phyloP scores from a whole-genome alignment of 1,140 invertebrate species.

The Drosophila teissieri region DNA sequence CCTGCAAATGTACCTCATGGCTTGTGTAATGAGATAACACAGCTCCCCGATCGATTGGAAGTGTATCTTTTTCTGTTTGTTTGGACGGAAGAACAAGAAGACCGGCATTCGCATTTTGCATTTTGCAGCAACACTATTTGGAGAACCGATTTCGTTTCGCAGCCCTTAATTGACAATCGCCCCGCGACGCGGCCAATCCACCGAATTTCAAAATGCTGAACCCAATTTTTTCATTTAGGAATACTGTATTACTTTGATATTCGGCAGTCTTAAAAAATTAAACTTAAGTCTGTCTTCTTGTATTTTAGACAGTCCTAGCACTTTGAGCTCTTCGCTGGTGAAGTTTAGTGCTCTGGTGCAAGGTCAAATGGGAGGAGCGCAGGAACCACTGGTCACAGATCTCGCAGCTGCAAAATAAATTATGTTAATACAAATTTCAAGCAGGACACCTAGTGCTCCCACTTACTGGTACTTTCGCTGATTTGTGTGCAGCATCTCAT shows the following conservation, averaged over 20 bases:
- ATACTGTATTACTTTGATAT: no score
- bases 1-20: constrained; percentile 39
- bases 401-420: constrained; percentile 48
- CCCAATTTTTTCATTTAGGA: no score
- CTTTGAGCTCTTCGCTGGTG: constrained; percentile 32
- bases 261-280: not conserved
- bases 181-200: not conserved
- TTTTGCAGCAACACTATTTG: not conserved
- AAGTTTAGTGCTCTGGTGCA: constrained; percentile 47
- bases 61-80: constrained; percentile 6
- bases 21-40: not conserved
- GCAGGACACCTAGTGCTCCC: not conserved
- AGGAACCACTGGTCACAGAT: constrained; percentile 59
- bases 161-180: not conserved
- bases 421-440: not conserved
- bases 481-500: constrained; percentile 51
- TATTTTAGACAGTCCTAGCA: not conserved
- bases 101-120: constrained; percentile 7
- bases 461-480: constrained; percentile 58
- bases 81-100: constrained; percentile 25
- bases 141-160: not conserved
- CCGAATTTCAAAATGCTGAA: not conserved
- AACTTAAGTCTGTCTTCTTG: not conserved
- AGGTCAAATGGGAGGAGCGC: constrained; percentile 42
- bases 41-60: not conserved